A percentile compares a stretch with the other conserved stretches of the same genome.
phyloP scores from a whole-genome alignment of 2,113 vertebrate species.

The Lota lota region DNA sequence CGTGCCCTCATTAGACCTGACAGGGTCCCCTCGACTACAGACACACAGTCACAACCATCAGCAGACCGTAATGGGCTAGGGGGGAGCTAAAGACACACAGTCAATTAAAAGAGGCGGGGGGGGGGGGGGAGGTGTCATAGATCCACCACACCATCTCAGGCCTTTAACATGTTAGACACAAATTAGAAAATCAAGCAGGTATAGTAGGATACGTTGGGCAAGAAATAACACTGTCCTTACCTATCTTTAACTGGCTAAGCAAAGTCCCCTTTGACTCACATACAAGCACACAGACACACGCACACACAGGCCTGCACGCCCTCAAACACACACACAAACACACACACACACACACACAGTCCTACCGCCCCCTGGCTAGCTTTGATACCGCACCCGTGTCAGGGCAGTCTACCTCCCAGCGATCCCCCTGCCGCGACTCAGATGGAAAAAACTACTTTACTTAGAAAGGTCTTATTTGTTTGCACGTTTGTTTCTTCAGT shows the following conservation, averaged over 20 bases:
- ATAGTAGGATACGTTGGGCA: not conserved
- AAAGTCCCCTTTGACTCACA: conserved; percentile 38
- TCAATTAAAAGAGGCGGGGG: conserved; percentile 29
- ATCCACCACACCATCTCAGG: conserved; percentile 15
- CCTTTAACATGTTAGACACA: conserved; percentile 23
- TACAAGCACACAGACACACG: not conserved
- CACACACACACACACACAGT: not conserved
- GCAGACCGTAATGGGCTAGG: conserved; percentile 43
- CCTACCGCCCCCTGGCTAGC: conserved; percentile 26
- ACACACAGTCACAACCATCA: conserved; percentile 19
- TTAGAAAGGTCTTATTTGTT: conserved; percentile 72
- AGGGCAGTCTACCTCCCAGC: conserved; percentile 56
- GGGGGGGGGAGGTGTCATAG: conserved; percentile 43
- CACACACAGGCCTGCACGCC: conserved; percentile 15
- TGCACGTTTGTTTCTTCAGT: conserved; percentile 71
- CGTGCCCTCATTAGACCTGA: conserved; percentile 71
- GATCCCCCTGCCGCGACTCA: conserved; percentile 48
- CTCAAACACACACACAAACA: conserved; percentile 7
- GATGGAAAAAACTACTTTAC: conserved; percentile 72
- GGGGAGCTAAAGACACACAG: conserved; percentile 36
- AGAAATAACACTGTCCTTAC: too few species aligned
- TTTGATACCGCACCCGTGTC: conserved; percentile 55
- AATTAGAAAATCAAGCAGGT: conserved; percentile 14
- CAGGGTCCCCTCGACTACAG: conserved; percentile 56
- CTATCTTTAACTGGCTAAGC: too few species aligned